These are phyloP conservation scores for Muscicapa adusta DNA, from an alignment of 2,113 vertebrate species.

Conservation along the genomic window DNA sequence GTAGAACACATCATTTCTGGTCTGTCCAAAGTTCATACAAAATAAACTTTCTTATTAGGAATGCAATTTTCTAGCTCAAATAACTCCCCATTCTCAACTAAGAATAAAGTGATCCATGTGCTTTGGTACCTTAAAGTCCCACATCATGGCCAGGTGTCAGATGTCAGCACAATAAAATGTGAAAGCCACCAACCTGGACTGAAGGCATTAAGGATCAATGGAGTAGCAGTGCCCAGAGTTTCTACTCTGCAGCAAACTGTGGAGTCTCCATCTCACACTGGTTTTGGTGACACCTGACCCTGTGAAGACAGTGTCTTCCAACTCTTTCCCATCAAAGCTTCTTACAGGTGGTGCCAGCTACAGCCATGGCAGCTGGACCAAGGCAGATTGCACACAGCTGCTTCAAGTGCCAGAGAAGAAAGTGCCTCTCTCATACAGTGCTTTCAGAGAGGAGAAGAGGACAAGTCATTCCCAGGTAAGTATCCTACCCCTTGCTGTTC, in stretches of 20 bases:
- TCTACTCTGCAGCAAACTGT: background rate
- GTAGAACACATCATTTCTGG: background rate
- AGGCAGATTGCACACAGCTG: rapidly evolving
- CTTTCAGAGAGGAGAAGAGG: background rate
- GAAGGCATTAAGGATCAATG: background rate
- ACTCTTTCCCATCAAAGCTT: background rate
- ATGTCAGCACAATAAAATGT: background rate
- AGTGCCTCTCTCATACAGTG: background rate
- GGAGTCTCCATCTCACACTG: rapidly evolving
- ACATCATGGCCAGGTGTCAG: background rate
- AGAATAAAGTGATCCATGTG: background rate
- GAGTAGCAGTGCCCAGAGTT: background rate
- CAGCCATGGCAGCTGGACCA: background rate
- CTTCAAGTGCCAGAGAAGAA: background rate
- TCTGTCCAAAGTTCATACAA: background rate
- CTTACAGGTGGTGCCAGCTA: background rate
- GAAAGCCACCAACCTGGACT: background rate
- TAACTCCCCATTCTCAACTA: background rate
- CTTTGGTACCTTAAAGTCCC: background rate
- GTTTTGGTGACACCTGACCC: background rate
- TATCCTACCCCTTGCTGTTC: background rate
- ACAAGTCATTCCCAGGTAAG: background rate
- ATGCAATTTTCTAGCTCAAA: background rate
- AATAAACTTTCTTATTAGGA: background rate
- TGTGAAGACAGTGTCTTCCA: background rate